Conservation (phyloP, 1,140 invertebrate species). For the Eufriesea mexicana region DNA sequence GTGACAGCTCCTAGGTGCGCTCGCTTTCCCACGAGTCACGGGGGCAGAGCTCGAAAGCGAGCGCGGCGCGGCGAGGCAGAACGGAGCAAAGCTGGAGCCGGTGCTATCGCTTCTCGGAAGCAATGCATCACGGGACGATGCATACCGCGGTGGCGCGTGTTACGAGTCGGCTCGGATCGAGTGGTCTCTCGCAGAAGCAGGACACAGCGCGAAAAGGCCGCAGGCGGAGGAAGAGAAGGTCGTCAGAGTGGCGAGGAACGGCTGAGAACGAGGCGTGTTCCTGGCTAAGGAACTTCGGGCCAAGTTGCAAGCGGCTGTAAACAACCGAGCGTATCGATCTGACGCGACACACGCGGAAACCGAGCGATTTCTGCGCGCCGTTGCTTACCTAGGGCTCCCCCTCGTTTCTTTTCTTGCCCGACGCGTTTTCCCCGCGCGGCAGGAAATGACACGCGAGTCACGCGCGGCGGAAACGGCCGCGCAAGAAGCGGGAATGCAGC, state of each 20-base stretch:
- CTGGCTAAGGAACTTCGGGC: constrained; percentile 27
- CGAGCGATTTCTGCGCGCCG: neutral
- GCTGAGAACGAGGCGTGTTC: constrained; percentile 1
- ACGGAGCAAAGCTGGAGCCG: neutral
- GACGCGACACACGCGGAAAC: neutral
- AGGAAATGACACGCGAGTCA: constrained; percentile 34
- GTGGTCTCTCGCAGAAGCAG: constrained; percentile 39
- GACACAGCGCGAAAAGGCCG: constrained; percentile 4
- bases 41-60: constrained; percentile 20
- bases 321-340: constrained; percentile 27
- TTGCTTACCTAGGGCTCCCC: neutral
- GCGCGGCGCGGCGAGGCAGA: neutral
- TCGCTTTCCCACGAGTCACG: constrained; percentile 26
- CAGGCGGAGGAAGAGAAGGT: constrained; percentile 34
- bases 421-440: neutral
- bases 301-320: neutral
- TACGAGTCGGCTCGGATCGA: constrained; percentile 52
- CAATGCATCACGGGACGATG: constrained; percentile 55
- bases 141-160: constrained; percentile 42
- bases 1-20: neutral
- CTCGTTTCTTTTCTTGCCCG: neutral
- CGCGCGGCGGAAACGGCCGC: constrained; percentile 7
- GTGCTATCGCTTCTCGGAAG: constrained; percentile 67
- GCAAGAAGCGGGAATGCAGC: constrained; percentile 13
- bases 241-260: constrained; percentile 1